Base-by-base conservation (phyloP, 2,888 invertebrate species). In the Cerceris rybyensis region DNA sequence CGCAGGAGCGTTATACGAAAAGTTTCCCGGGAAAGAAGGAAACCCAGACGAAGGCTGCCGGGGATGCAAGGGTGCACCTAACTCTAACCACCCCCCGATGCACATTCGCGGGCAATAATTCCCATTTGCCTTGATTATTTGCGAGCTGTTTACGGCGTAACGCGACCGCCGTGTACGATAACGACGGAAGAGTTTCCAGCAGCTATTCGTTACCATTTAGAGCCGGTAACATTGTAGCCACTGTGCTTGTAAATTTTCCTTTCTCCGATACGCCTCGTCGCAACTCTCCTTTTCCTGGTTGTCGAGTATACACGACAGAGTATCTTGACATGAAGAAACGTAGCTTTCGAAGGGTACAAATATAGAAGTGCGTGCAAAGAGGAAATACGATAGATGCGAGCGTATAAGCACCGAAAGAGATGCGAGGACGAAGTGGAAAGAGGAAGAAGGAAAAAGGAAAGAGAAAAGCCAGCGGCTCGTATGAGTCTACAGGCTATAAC, bases 121-220 rank as follows among this genome's bases (percentile, higher is more conserved):
- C 77, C 71, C 81, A 78, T 85, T 81, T 74, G 75, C 73, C 43
- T 70, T 73, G 84, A 85, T 85, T 83, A 85, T 85, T 83, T 75
- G 83, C 78, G 84, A 85, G 74, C 78, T 85, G 84, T 85, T 85
- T 85, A 85, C 85, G 85, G 75, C 72, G 70, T 59, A 69, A 76
- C 84, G 68, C 82, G 69, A 71, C 75, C 76, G 72, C 74, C 72
- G 72, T 65, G 59, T 63, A 64, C 72, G 75, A 79, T 81, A 77
- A 81, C 82, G 77, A 83, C 75, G 70, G 77, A 82, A 78, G 84
- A 81, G 78, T 79, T 85, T 82, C 71, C 57, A 58, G 67, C 16
- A 42, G 58, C 83, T 79, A 74, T 85, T 85, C 71, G 74, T 85
- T 81, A 83, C 81, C 73, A 81, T 85, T 84, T 85, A 69, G 74